These are phyloP conservation scores for Oenanthe melanoleuca DNA, from an alignment of 2,113 vertebrate species.

Conservation along the genomic window DNA sequence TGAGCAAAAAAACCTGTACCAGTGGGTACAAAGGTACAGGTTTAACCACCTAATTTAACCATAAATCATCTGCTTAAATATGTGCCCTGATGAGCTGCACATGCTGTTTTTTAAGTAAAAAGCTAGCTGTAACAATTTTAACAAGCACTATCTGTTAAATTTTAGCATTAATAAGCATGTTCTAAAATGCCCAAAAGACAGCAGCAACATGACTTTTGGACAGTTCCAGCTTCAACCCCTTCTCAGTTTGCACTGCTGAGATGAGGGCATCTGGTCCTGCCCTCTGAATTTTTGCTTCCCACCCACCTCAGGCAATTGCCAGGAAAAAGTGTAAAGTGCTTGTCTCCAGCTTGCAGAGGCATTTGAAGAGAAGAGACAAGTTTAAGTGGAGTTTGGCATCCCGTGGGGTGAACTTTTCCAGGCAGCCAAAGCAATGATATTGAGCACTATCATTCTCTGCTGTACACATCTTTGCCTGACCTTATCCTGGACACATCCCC, in stretches of 20 bases:
- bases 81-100: neutral
- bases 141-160: neutral
- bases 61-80: neutral
- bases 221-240: neutral
- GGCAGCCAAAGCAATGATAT: conserved; percentile 34
- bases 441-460: conserved; percentile 30
- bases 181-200: neutral
- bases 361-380: conserved; percentile 9
- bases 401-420: conserved; percentile 9
- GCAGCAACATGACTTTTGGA: neutral
- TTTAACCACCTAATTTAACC: neutral
- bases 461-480: conserved; percentile 57
- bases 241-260: neutral
- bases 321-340: neutral
- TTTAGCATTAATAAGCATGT: neutral
- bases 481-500: conserved; percentile 40
- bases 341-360: neutral
- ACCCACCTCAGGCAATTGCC: neutral
- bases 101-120: neutral
- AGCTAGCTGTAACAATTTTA: neutral
- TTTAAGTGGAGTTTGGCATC: conserved; percentile 28
- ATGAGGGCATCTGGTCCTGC: neutral
- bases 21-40: neutral
- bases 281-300: neutral
- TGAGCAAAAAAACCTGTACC: neutral